Evolutionary conservation across 92 coral and sea anemone genomes (phyloP).

Genomic region (Palythoa grandiflora): DNA sequence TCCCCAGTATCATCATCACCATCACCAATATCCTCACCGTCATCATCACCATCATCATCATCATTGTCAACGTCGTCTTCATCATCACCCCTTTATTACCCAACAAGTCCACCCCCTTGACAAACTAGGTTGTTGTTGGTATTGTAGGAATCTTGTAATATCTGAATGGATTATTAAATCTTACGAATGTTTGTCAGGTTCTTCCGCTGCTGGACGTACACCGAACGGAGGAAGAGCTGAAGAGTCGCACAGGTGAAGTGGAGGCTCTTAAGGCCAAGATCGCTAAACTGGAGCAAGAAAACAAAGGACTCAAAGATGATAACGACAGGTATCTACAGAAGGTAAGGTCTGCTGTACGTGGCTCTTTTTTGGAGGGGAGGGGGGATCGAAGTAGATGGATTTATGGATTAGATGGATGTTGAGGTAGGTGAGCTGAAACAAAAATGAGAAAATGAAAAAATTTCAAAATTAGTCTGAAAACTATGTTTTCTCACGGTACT

Average conservation of each 20-base stretch:
- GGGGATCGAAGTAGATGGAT: not conserved
- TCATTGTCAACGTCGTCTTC: no score
- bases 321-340: slow-evolving; percentile 85
- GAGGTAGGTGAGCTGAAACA: no score
- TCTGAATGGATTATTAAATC: not conserved
- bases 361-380: not conserved
- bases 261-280: slow-evolving; percentile 80
- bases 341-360: slow-evolving; percentile 41
- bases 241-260: slow-evolving; percentile 79
- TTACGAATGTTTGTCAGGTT: slow-evolving; percentile 64
- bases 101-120: no score
- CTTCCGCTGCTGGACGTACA: slow-evolving; percentile 92
- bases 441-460: no score
- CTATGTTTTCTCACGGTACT: no score
- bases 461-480: no score
- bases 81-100: no score
- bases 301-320: slow-evolving; percentile 74
- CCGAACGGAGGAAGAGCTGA: slow-evolving; percentile 97
- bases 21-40: no score
- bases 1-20: no score
- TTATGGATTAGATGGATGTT: not conserved
- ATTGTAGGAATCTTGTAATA: no score
- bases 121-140: no score
- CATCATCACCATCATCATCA: no score
- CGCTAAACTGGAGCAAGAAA: slow-evolving; percentile 63